Evolutionary conservation across 2,113 vertebrate species (phyloP).

Genomic region (Podilymbus podiceps): DNA sequence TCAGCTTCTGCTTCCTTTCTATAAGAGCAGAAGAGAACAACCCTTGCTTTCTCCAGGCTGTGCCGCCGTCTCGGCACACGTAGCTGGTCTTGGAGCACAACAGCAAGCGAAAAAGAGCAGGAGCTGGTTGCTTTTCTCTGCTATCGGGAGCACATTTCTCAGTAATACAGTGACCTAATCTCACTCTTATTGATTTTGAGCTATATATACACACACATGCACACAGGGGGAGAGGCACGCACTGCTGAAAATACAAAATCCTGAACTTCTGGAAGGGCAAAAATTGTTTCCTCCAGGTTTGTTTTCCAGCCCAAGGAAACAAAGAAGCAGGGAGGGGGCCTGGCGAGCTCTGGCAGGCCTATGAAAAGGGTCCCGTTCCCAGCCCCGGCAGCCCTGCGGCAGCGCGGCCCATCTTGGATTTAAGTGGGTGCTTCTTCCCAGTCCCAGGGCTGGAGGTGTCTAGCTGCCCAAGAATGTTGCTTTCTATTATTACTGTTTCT

Average conservation of each 20-base stretch:
- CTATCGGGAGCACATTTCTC: background rate
- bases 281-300: background rate
- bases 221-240: accelerated
- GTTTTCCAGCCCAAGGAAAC: background rate
- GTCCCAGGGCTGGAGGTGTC: background rate
- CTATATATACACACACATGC: background rate
- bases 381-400: accelerated
- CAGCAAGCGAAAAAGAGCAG: background rate
- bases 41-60: background rate
- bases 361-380: accelerated
- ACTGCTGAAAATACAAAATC: background rate
- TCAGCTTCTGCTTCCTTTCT: background rate
- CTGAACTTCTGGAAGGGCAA: background rate
- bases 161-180: conserved; percentile 38
- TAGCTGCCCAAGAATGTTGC: accelerated
- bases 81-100: background rate
- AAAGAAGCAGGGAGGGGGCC: background rate
- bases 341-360: background rate
- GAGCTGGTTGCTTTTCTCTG: background rate
- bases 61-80: accelerated
- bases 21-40: background rate
- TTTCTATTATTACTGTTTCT: background rate
- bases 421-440: background rate
- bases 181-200: conserved; percentile 48
- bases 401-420: accelerated